Evolutionary conservation across 2,797 vertebrate species (phyloP), one percentile per base, ranked within the genome.

Genomic region (Brachyalestes nurse): DNA sequence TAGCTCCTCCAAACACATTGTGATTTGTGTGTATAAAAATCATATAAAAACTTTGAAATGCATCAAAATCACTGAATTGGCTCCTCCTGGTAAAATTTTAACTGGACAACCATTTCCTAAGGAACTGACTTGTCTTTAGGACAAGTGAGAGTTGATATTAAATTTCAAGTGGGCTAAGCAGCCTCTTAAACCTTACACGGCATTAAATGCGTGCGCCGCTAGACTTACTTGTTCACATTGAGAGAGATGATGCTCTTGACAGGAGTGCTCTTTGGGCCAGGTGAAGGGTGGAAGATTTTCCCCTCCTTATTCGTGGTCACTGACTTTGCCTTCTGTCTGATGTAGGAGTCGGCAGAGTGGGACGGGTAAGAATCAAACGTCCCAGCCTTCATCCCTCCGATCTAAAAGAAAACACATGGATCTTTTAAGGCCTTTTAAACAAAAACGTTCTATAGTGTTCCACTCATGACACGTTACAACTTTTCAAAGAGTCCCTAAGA

Each of bases 331-430:
- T 82, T 66, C 84, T 86, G 89, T 73, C 21, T 28, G 19, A 72
- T 0, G 10, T 91, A 95, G 0, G 85, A 86, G 6, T 95, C 94
- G 71, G 84, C 69, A 8, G 93, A 93, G 89, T 94, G 88, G 53
- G 84, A 78, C 62, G 93, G 95, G 69, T 91, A 96, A 55, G 87
- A 72, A 14, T 94, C 90, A 86, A 95, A 96, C 0, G 93, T 95
- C 45, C 94, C 94, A 78, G 91, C 94, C 86, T 96, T 96, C 94
- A 94, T 94, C 28, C 93, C 93, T 62, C 92, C 93, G 75, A 86
- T 14, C 93, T 95, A 75, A 28, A 66, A 72, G 14, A 64, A 62
- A 74, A 75, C 0, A 10, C 8, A 23, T 28, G 6, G 4, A 65
- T 61, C 28, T 2, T 5, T 23, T 2, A 78, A 40, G 13, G 51